Conservation (phyloP, 2,797 vertebrate genomes). For the Crocidura indochinensis region DNA sequence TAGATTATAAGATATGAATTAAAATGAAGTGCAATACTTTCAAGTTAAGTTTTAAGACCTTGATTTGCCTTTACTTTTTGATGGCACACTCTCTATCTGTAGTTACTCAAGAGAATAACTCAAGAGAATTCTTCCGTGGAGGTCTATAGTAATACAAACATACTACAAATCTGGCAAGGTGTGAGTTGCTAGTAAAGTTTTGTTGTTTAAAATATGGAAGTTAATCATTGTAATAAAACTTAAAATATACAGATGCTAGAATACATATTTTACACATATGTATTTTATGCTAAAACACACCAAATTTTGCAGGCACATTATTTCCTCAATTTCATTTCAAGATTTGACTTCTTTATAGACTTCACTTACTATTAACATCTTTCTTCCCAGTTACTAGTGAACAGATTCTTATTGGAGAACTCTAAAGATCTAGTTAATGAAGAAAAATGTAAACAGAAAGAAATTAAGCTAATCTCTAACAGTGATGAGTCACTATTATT, state of each 20-base stretch:
- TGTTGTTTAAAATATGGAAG: neutral
- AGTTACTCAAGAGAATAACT: neutral
- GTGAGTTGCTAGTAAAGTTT: neutral
- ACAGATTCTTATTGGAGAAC: neutral
- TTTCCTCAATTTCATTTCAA: neutral
- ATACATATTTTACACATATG: neutral
- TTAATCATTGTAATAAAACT: neutral
- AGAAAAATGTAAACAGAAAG: neutral
- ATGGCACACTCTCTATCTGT: neutral
- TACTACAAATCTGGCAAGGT: no score
- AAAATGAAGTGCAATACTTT: neutral
- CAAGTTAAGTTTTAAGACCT: neutral
- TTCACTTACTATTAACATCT: neutral
- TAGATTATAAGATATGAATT: neutral
- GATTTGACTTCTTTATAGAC: neutral
- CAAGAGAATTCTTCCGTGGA: no score
- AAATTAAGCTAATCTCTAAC: neutral
- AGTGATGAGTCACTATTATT: conserved; percentile 26
- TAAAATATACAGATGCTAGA: neutral
- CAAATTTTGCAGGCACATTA: neutral
- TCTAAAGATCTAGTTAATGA: neutral
- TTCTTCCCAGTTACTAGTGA: neutral
- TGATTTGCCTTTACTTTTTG: neutral
- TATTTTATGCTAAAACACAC: neutral
- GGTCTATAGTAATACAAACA: neutral